Evolutionary conservation across 2,797 vertebrate genomes (phyloP).

Genomic region (Sebastes vulpes): DNA sequence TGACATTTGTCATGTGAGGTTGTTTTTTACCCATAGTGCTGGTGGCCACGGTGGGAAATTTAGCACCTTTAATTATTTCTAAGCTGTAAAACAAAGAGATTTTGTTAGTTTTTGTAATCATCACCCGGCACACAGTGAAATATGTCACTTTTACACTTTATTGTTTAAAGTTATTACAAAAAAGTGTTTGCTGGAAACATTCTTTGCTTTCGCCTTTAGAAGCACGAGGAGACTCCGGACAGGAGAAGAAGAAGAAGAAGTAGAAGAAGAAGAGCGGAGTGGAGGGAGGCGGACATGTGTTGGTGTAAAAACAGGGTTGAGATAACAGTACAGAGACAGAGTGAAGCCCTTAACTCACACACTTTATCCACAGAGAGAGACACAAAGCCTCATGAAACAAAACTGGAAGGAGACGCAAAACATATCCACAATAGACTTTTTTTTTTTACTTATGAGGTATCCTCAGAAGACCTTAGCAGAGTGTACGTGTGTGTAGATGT

Average conservation of each 20-base stretch:
- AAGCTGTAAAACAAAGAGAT: background rate
- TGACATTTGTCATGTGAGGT: no score
- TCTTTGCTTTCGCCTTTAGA: slow-evolving; percentile 77
- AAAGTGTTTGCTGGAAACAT: slow-evolving; percentile 84
- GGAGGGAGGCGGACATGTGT: slow-evolving; percentile 15
- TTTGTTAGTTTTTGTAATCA: background rate
- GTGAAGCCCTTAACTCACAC: slow-evolving; percentile 79
- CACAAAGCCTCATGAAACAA: slow-evolving; percentile 1
- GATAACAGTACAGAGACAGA: slow-evolving; percentile 52
- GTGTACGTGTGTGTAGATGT: slow-evolving; percentile 15
- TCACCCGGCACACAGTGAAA: background rate
- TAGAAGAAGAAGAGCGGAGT: slow-evolving; percentile 1
- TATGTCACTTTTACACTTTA: slow-evolving; percentile 82
- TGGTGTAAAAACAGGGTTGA: slow-evolving; percentile 31
- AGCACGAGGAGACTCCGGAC: slow-evolving; percentile 59
- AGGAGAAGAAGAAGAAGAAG: background rate
- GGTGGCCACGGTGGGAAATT: fast-evolving
- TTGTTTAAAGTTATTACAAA: slow-evolving; percentile 89
- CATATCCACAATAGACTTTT: slow-evolving; percentile 16
- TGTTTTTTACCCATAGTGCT: no score
- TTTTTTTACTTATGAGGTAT: slow-evolving; percentile 53
- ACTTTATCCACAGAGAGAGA: slow-evolving; percentile 34
- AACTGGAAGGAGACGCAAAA: slow-evolving; percentile 12
- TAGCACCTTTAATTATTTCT: background rate
- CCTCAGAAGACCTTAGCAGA: slow-evolving; percentile 53